Evolutionary conservation across 2,797 vertebrate species (phyloP).

Genomic region (Malurus leucopterus): DNA sequence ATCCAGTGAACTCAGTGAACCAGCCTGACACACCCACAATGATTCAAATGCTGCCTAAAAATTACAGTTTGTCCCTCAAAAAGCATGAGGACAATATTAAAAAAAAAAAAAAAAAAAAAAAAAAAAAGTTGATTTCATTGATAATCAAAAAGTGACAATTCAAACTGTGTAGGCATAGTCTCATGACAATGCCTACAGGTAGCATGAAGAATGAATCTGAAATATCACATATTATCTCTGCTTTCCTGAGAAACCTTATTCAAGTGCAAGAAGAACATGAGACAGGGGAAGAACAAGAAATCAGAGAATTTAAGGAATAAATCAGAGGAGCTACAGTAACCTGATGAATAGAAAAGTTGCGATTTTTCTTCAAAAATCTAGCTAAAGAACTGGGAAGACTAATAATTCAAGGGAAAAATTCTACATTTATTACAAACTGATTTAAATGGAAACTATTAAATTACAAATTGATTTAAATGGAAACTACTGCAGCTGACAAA

Average conservation of each 20-base stretch:
- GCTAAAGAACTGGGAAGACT: not conserved
- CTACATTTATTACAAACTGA: not conserved
- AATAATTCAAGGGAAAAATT: not conserved
- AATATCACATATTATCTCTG: not conserved
- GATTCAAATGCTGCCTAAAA: not conserved
- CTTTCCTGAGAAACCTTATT: not conserved
- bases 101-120: not conserved
- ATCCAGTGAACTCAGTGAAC: not conserved
- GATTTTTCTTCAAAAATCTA: not conserved
- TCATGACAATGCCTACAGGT: not conserved
- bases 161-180: rapidly evolving
- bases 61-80: not conserved
- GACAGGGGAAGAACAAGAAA: not conserved
- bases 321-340: not conserved
- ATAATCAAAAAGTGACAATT: not conserved
- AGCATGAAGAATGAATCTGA: not conserved
- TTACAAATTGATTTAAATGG: not conserved
- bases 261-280: not conserved
- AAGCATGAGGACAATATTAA: rapidly evolving
- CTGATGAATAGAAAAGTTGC: not conserved
- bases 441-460: not conserved
- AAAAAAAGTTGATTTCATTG: not conserved
- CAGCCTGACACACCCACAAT: not conserved
- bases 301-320: not conserved
- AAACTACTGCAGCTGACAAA: not conserved